Evolutionary conservation across 2,113 vertebrate genomes (phyloP).

Genomic region (Burhinus oedicnemus): DNA sequence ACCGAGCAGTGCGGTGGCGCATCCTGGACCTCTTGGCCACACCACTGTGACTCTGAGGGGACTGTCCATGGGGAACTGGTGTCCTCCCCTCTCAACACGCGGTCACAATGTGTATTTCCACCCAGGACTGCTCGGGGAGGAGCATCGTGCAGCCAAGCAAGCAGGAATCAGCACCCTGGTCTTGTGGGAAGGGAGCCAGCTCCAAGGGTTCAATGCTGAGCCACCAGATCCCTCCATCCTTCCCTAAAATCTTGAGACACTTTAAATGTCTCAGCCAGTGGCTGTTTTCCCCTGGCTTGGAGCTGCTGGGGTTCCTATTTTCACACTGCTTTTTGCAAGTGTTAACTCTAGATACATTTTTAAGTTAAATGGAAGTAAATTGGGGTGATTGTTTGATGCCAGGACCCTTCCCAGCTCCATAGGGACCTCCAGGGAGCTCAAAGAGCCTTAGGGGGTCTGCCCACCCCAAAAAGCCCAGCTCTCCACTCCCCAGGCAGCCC

Average conservation of each 20-base stretch:
- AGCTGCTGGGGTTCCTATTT: not conserved
- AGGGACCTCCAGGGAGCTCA: not conserved
- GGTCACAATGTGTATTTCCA: not conserved
- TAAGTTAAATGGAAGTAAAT: not conserved
- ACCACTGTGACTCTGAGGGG: rapidly evolving
- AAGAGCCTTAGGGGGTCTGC: not conserved
- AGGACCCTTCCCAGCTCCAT: not conserved
- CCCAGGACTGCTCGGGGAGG: not conserved
- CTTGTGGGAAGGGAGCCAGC: not conserved
- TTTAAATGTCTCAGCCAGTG: not conserved
- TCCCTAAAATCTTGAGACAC: not conserved
- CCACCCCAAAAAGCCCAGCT: not conserved
- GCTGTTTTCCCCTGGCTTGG: not conserved
- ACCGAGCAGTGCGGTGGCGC: rapidly evolving
- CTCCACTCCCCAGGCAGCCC: not conserved
- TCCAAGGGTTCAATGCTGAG: not conserved
- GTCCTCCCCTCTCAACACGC: not conserved
- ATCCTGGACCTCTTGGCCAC: not conserved
- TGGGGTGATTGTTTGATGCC: not conserved
- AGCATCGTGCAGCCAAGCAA: not conserved
- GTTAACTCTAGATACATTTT: not conserved
- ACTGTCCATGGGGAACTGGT: not conserved
- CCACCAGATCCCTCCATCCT: not conserved
- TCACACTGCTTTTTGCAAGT: not conserved
- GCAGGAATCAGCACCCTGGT: not conserved